Percentiles rank a stretch among this genome's conserved stretches.
phyloP scores from a whole-genome alignment of 2,797 vertebrate species.

The Microcaecilia unicolor region DNA sequence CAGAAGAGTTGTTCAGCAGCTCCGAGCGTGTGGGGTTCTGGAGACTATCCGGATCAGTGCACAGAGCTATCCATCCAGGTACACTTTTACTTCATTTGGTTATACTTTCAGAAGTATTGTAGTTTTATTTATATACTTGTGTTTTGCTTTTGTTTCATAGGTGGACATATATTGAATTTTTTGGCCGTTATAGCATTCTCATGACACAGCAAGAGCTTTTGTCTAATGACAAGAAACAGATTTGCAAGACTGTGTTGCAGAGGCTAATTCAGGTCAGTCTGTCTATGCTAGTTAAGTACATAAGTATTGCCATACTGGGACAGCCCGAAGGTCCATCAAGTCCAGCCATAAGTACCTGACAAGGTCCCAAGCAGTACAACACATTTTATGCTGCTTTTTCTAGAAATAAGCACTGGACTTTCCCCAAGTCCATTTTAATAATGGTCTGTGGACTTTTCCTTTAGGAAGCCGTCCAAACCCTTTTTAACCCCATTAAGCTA shows the following conservation, averaged over 20 bases:
- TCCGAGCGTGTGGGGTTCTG: conserved; percentile 89
- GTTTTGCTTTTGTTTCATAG: conserved; percentile 44
- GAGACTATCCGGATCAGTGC: conserved; percentile 94
- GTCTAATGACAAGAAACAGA: conserved; percentile 75
- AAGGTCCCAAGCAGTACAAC: no score
- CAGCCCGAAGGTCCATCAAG: no score
- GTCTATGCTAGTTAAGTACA: no score
- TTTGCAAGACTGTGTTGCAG: conserved; percentile 79
- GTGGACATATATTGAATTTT: conserved; percentile 97
- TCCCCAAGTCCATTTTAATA: no score
- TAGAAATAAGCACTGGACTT: no score
- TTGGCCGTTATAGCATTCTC: conserved; percentile 86
- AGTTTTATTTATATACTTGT: background rate
- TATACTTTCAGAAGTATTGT: no score
- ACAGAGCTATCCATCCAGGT: conserved; percentile 97
- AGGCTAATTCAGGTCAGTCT: conserved; percentile 78
- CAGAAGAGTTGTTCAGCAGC: conserved; percentile 84
- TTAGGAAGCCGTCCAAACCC: no score
- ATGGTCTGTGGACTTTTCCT: no score
- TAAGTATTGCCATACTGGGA: no score
- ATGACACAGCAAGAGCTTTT: conserved; percentile 77
- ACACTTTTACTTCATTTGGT: background rate
- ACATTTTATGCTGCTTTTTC: no score
- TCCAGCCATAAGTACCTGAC: no score
- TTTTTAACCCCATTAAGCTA: no score